These are phyloP conservation scores for Arctocebus calabarensis DNA, from an alignment of 2,797 vertebrate species.

Conservation along the genomic window DNA sequence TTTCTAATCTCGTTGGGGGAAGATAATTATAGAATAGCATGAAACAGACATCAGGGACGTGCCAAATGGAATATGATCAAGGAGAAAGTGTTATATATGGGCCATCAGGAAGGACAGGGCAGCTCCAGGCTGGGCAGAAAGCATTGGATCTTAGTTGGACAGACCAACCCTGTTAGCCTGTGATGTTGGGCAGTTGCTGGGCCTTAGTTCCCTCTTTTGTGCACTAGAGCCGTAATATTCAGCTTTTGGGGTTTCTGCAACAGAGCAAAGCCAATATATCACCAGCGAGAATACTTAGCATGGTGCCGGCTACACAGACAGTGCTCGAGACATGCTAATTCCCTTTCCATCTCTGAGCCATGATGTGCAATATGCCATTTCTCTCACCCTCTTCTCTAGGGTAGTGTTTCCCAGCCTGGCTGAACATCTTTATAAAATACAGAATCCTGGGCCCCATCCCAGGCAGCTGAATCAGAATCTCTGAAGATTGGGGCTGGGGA, in stretches of 20 bases:
- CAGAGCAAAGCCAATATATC: not conserved
- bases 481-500: not conserved
- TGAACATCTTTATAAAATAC: not conserved
- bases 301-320: not conserved
- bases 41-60: conserved; percentile 63
- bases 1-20: conserved; percentile 69
- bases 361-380: accelerated
- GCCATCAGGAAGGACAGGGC: not conserved
- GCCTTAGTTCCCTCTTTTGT: too few relatives aligned
- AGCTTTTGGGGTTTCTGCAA: not conserved
- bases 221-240: accelerated
- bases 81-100: not conserved
- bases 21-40: conserved; percentile 77
- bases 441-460: not conserved
- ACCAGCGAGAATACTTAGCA: not conserved
- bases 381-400: not conserved
- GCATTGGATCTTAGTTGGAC: not conserved
- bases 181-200: not conserved
- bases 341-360: not conserved
- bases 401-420: not conserved
- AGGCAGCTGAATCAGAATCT: not conserved
- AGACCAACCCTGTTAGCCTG: not conserved
- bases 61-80: conserved; percentile 52
- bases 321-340: not conserved
- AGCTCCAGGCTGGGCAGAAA: not conserved